Base-by-base conservation (phyloP, 2,888 invertebrate species). In the Ganaspis brasiliensis region DNA sequence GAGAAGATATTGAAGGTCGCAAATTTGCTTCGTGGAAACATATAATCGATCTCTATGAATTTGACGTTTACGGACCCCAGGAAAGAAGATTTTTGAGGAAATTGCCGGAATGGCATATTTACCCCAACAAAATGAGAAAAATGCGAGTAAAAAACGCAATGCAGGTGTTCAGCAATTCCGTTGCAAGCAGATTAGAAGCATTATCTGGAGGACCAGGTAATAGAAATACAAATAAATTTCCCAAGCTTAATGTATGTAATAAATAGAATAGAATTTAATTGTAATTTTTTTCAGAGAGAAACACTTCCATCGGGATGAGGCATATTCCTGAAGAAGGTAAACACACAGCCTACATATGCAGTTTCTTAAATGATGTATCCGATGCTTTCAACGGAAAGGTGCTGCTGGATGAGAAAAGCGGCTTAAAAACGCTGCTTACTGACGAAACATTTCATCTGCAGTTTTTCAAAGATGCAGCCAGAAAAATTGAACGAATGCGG, bases 131-230 rank as follows among this genome's bases (percentile, higher is more conserved):
- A 16, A 71, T 59, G 0, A 63, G 52, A 14, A 77, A 79, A 74
- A 79, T 75, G 75, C 31, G 74, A 56, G 79, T 79, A 24, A 79
- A n/a, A 79, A 49, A 57, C n/a, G 57, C 57, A 14, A 26, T 26
- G n/a, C 52, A 52, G 6, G 52, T 52, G 4, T 52, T 52, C 2
- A 52, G 52, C 52, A 52, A 19, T 16, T 52, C 52, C 8, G 52
- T 52, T 31, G 31, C 3, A 4, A 31, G 31, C 31, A 31, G 31
- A 6, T 4, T 31, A 2, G 31, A 31, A 31, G 31, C 31, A 2
- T 31, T 31, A 31, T 31, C 31, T 31, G 31, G 3, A 45, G 45
- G 10, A 14, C 45, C 45, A 45, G 45, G 45, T 45, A 37, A 10
- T 1, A 37, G 12, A 37, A 37, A 10, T 1, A 37, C 12, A 1